Evolutionary conservation across 2,888 invertebrate genomes (phyloP), one percentile per base, ranked within the genome.

Genomic region (Phlogophora meticulosa): DNA sequence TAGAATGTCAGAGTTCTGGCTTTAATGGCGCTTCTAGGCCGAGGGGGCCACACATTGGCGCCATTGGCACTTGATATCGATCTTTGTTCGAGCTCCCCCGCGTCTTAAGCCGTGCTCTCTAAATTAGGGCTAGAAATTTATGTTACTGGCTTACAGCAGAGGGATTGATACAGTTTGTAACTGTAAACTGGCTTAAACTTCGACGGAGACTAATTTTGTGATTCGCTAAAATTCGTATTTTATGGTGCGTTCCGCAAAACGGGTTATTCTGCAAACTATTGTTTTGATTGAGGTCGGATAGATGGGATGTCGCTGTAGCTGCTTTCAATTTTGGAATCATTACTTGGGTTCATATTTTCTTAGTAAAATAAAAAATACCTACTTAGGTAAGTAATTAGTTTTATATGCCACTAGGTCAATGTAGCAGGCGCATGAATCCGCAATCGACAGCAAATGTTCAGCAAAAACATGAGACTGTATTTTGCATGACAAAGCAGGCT

Each of bases 21-120:
- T 86, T 82, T 72, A 87, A 86, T 91, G 93, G 93, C 82, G 74
- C 76, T 81, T 82, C 81, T 85, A 82, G 87, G 82, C 85, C 83
- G 88, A 88, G 92, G 91, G 92, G 91, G 86, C 87, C 90, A 91
- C 90, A 91, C 92, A 93, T 90, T 89, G 91, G 90, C 92, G 92
- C 92, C 91, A 91, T 88, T 87, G 90, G 90, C 91, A 91, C 90
- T 92, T 90, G 93, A 93, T 94, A 94, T 94, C 93, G 94, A 95
- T 95, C 94, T 95, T 91, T 90, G 91, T 90, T 87, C 86, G 65
- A 52, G 87, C 90, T 94, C 94, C 93, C 94, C 91, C 88, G 92
- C 90, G 92, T 91, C 91, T 93, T 90, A 88, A 91, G 91, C 92
- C 71, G 70, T 82, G 80, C 81, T 82, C 82, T 82, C 81, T 86